Evolutionary conservation across 1,140 invertebrate species (phyloP).

Genomic region (Chionoecetes opilio): DNA sequence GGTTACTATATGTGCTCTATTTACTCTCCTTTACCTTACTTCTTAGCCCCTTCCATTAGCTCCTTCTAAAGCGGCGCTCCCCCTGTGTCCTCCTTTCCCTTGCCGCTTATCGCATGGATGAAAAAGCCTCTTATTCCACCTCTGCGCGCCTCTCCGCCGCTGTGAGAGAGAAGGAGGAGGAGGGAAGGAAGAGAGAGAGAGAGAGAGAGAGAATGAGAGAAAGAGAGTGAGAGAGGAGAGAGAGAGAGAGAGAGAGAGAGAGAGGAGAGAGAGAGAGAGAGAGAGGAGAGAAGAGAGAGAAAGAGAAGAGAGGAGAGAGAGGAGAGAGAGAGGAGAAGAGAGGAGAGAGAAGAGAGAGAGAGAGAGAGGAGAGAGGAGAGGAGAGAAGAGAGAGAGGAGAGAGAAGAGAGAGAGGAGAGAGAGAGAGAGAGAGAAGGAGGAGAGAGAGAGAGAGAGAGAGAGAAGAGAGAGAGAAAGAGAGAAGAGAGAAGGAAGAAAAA

Average conservation of each 20-base stretch:
- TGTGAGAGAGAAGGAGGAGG: not conserved
- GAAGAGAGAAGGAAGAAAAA: not conserved
- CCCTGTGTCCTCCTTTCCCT: not conserved
- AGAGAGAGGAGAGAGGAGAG: too few species aligned
- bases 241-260: not conserved
- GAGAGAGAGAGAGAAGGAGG: not conserved
- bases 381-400: too few species aligned
- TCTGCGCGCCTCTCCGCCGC: not conserved
- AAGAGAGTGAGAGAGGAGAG: not conserved
- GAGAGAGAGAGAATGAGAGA: not conserved
- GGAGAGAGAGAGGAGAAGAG: too few species aligned
- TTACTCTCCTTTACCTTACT: not conserved
- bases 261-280: not conserved
- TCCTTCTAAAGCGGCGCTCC: too few species aligned
- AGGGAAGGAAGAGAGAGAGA: too few species aligned
- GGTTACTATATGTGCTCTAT: too few species aligned
- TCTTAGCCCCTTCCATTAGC: too few species aligned
- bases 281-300: too few species aligned
- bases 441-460: not conserved
- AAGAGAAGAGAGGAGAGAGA: too few species aligned
- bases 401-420: not conserved
- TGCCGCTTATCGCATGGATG: not conserved
- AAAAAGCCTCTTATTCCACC: not conserved
- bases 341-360: too few species aligned
- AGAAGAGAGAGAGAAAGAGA: not conserved